Evolutionary conservation across 2,113 vertebrate species (phyloP), one percentile per base, ranked within the genome.

Genomic region (Gymnarchus niloticus): DNA sequence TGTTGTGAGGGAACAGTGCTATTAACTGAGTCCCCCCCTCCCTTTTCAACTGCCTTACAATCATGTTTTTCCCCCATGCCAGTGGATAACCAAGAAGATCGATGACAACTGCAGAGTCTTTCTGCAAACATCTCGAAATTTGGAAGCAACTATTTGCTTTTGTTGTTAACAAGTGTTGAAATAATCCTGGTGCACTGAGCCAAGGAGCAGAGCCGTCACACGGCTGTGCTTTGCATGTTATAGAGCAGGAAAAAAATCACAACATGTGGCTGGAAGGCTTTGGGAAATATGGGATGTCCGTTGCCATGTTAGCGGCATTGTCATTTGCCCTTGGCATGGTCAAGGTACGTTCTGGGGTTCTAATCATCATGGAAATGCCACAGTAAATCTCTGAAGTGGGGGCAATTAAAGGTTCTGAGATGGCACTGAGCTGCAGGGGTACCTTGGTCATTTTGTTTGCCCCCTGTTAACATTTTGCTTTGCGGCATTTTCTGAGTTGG

Each of bases 381-480:
- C 92, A 92, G 93, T 94, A 94, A 94, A 95, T 92, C 90, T 91
- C 88, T 92, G 90, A 93, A 87, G 93, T 91, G 90, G 83, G 89
- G 91, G 92, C 94, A 94, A 94, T 95, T 94, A 94, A 95, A 94
- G 91, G 89, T 93, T 93, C 92, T 93, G 94, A 94, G 94, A 94
- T 92, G 91, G 91, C 91, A 90, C 93, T 95, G 94, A 95, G 94
- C 95, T 95, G 93, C 94, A 93, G 92, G 94, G 94, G 94, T 94
- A 94, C 94, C 94, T 94, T 94, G 92, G 92, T 90, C 90, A 94
- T 95, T 95, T 95, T 95, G 94, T 95, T 94, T 94, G 94, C 93
- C 92, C 54, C 93, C 93, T 94, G 94, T 95, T 95, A 95, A 95
- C 94, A 95, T 95, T 95, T 95, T 94, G 93, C 92, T 93, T 91